Base-by-base conservation (phyloP, 2,113 vertebrate species). In the Oncorhynchus tshawytscha region DNA sequence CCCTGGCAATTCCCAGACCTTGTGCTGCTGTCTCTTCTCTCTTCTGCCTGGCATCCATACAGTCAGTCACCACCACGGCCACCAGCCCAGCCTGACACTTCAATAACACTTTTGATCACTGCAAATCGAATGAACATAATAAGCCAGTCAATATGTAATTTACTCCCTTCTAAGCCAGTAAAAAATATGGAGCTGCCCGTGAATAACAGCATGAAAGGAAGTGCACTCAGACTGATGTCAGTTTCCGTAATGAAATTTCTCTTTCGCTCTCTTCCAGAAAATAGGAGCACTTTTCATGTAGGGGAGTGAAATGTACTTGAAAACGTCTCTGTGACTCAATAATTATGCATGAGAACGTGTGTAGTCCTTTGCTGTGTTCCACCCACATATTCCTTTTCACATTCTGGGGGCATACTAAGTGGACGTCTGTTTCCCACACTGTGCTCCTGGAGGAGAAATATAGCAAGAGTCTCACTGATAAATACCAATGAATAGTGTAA, bases 121-220 rank as follows among this genome's bases (percentile, higher is more conserved):
- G 81, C 77, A 93, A 95, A 96, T 93, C 92, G 89, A 95, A 95
- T 95, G 91, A 93, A 88, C 89, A 88, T 89, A 92, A 92, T 89
- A 94, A 92, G 83, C 78, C 68, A 84, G 90, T 93, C 92, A 91
- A 92, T 94, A 91, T 94, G 94, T 95, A 89, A 95, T 94, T 93
- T 94, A 90, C 90, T 92, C 88, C 87, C 88, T 88, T 89, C 82
- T 91, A 94, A 92, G 92, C 90, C 90, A 91, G 91, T 93, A 83
- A 89, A 88, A 54, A 73, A 85, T 82, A 74, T 82, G 78, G 86
- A n/a, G 20, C 86, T 79, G 76, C 64, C 82, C 48, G 83, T 73
- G 89, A 81, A 77, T 86, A 85, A 86, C 67, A 81, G 78, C 81
- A 74, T 79, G 81, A 85, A 75, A 81, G 79, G 15, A 79, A 62